A percentile compares a stretch with the other conserved stretches of the same genome.
Evolutionary conservation across 2,888 invertebrate species (phyloP).

Genomic region (Xylophagus ater): DNA sequence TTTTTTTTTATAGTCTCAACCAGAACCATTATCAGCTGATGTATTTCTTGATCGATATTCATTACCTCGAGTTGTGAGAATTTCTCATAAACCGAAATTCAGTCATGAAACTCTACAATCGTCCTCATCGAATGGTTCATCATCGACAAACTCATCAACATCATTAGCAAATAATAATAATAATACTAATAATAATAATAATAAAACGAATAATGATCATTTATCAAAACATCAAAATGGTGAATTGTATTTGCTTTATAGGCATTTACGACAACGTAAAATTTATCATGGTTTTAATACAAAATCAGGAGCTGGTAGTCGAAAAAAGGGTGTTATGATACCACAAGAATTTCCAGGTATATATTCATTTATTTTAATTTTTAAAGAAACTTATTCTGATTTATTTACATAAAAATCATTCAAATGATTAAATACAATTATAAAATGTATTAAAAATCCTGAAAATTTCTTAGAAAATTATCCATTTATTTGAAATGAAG

Average conservation of each 20-base stretch:
- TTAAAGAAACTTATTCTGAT: no score
- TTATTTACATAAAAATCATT: no score
- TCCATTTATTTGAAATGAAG: no score
- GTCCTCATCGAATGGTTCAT: slow-evolving; percentile 36
- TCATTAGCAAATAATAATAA: slow-evolving; percentile 19
- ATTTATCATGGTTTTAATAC: slow-evolving; percentile 38
- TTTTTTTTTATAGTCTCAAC: slow-evolving; percentile 24
- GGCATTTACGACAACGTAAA: slow-evolving; percentile 33
- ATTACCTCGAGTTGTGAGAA: slow-evolving; percentile 34
- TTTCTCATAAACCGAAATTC: slow-evolving; percentile 31
- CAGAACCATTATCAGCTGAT: slow-evolving; percentile 35
- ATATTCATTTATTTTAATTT: no score
- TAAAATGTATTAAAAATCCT: no score
- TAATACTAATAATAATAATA: slow-evolving; percentile 16
- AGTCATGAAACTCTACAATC: slow-evolving; percentile 37
- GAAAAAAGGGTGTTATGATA: slow-evolving; percentile 37
- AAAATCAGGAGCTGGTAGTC: slow-evolving; percentile 31
- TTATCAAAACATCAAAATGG: slow-evolving; percentile 22
- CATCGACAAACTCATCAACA: slow-evolving; percentile 32
- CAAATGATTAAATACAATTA: no score
- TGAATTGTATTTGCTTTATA: slow-evolving; percentile 35
- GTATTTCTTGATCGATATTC: slow-evolving; percentile 36
- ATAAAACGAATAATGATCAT: slow-evolving; percentile 18
- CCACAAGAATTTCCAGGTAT: slow-evolving; percentile 40
- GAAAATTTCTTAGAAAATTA: no score